Evolutionary conservation across 2,797 vertebrate species (phyloP), one percentile per base, ranked within the genome.

Genomic region (Xenops minutus): DNA sequence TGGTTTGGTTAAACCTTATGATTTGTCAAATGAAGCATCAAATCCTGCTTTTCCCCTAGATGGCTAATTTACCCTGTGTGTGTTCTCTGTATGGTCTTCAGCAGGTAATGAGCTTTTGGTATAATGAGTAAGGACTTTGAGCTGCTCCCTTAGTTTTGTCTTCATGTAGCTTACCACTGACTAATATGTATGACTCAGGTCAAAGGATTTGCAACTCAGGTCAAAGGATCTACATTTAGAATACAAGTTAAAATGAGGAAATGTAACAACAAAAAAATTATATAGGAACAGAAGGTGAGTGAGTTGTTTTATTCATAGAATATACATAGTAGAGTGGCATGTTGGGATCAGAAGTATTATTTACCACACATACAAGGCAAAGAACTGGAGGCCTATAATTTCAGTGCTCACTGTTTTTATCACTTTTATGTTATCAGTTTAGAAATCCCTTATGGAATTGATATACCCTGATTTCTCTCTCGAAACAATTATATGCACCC

Each of bases 391-490:
- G 52, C 87, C 74, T 81, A 2, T 84, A 76, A 78, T 92, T 90
- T 88, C 80, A 85, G 27, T 82, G 59, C 69, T 95, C 63, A 30
- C 52, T 79, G 10, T 76, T 92, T 94, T 92, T 95, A 92, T 79
- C 59, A 54, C 52, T 90, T 95, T 54, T 49, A 78, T 44, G 52
- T 93, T 93, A 95, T 82, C 77, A 61, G 74, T 74, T 96, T 61
- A 82, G 85, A 87, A 94, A 95, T 90, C 56, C 92, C 91, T 94
- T 79, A 92, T 34, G 77, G 91, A 96, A 96, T 88, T 86, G 87
- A 89, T 93, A 94, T 74, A 93, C 49, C 52, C 77, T 37, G 71
- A 96, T 85, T 96, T 93, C 52, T 94, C 41, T 85, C 92, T 90
- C 83, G 85, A 95, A 85, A 88, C 83, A 94, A 73, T 87, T 96